Evolutionary conservation across 2,797 vertebrate genomes (phyloP).

Genomic region (Karalla daura): DNA sequence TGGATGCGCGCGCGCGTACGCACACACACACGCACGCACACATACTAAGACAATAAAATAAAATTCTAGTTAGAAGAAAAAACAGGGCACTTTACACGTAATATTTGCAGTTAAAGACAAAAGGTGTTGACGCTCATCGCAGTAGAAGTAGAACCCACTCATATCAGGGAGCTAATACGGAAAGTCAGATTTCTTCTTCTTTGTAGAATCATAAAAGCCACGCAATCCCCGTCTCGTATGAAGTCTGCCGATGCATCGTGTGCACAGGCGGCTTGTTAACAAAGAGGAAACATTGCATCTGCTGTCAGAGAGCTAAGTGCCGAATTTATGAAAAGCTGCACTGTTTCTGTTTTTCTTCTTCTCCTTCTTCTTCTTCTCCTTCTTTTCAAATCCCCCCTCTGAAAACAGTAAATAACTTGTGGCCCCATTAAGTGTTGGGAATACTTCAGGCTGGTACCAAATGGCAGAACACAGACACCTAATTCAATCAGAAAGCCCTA

Average conservation of each 20-base stretch:
- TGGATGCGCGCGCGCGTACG: slow-evolving; percentile 7
- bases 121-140: no score
- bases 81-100: not conserved
- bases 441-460: slow-evolving; percentile 74
- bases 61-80: not conserved
- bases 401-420: slow-evolving; percentile 72
- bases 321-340: slow-evolving; percentile 53
- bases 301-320: slow-evolving; percentile 34
- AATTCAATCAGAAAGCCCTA: slow-evolving; percentile 81
- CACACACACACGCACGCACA: not conserved
- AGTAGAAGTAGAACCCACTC: no score
- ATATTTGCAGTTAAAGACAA: no score
- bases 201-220: no score
- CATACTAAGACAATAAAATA: not conserved
- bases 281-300: slow-evolving; percentile 37
- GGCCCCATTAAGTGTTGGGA: slow-evolving; percentile 70
- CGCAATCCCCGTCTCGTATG: slow-evolving; percentile 3
- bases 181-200: no score
- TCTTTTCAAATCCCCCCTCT: slow-evolving; percentile 51
- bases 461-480: slow-evolving; percentile 76
- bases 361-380: no score
- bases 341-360: no score
- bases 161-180: no score
- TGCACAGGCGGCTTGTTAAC: not conserved
- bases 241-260: slow-evolving; percentile 22